These are phyloP conservation scores for Maconellicoccus hirsutus DNA, from an alignment of 1,140 invertebrate species.

Conservation along the genomic window DNA sequence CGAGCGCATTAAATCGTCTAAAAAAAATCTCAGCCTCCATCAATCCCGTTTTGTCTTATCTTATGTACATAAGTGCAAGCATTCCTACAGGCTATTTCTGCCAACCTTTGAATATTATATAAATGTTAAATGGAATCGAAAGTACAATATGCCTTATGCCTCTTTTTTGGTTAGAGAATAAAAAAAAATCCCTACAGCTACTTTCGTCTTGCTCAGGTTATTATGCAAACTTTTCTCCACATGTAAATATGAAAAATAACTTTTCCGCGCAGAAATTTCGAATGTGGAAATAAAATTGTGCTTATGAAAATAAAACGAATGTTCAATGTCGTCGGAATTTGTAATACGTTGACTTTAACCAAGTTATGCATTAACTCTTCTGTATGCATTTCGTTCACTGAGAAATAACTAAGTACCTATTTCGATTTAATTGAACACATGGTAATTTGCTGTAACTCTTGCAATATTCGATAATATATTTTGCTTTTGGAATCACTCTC, in stretches of 20 bases:
- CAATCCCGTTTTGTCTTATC: slow-evolving; percentile 7
- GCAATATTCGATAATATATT: no score
- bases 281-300: neutral
- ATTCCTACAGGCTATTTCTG: neutral
- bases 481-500: no score
- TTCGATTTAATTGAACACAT: neutral
- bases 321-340: neutral
- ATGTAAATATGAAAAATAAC: slow-evolving; percentile 1
- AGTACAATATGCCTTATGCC: slow-evolving; percentile 7
- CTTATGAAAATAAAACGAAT: neutral
- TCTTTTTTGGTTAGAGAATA: neutral
- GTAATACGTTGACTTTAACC: neutral
- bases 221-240: slow-evolving; percentile 3
- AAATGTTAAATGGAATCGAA: slow-evolving; percentile 9
- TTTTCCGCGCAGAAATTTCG: slow-evolving; percentile 3
- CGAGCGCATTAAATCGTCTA: slow-evolving; percentile 2
- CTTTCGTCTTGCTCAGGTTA: slow-evolving; percentile 2
- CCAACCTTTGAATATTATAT: slow-evolving; percentile 9
- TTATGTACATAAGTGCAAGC: slow-evolving; percentile 1
- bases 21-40: neutral
- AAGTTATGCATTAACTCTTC: neutral
- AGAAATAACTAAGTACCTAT: no score
- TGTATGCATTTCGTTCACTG: neutral
- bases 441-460: no score
- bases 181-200: neutral